phyloP scores from a whole-genome alignment of 2,797 vertebrate species.

The Sebastes goodei region DNA sequence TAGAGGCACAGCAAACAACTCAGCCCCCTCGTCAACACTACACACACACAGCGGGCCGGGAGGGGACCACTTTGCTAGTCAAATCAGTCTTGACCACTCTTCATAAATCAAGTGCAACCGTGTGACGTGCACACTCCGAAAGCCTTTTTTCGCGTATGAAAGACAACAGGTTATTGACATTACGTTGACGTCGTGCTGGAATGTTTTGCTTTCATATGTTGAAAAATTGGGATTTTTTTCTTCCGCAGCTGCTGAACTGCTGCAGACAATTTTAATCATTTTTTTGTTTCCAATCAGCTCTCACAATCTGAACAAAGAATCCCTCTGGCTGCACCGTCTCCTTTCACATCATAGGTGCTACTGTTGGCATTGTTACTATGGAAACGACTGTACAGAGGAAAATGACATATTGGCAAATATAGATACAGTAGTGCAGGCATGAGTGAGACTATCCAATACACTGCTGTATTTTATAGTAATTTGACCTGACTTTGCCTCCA shows the following conservation, averaged over 20 bases:
- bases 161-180: conserved; percentile 39
- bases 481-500: neutral
- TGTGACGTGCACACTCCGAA: conserved; percentile 20
- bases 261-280: conserved; percentile 6
- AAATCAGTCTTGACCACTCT: conserved; percentile 67
- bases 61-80: conserved; percentile 71
- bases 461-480: conserved; percentile 1
- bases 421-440: conserved; percentile 14
- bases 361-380: conserved; percentile 71
- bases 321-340: conserved; percentile 3
- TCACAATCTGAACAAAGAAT: conserved; percentile 40
- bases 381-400: conserved; percentile 59
- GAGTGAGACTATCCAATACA: conserved; percentile 8
- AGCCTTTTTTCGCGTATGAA: neutral
- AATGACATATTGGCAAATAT: conserved; percentile 51
- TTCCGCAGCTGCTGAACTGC: neutral
- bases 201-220: neutral
- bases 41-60: conserved; percentile 52
- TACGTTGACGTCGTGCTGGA: neutral
- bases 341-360: conserved; percentile 55
- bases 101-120: conserved; percentile 64
- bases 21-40: conserved; percentile 59
- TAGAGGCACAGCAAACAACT: conserved; percentile 73
- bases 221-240: neutral
- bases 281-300: conserved; percentile 26